Evolutionary conservation across 2,113 vertebrate species (phyloP).

Genomic region (Oreochromis niloticus): DNA sequence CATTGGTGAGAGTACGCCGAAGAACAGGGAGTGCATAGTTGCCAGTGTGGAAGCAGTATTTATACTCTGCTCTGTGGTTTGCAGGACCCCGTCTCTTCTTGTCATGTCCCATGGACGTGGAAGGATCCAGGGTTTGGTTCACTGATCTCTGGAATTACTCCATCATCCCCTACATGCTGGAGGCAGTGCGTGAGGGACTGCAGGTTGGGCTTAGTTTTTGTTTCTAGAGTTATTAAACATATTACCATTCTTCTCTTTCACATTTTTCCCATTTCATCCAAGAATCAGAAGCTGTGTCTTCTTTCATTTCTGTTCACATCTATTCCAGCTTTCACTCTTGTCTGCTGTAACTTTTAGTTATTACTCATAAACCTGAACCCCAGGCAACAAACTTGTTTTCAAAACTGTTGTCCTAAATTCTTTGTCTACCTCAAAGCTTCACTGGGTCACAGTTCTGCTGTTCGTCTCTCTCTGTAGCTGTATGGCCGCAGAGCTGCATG

Average conservation of each 20-base stretch:
- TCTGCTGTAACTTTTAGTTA: background rate
- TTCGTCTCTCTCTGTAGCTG: constrained; percentile 64
- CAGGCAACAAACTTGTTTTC: background rate
- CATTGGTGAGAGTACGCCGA: constrained; percentile 78
- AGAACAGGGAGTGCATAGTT: background rate
- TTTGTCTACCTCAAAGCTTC: background rate
- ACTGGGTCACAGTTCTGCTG: background rate
- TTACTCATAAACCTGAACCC: background rate
- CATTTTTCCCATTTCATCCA: background rate
- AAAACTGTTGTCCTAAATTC: background rate
- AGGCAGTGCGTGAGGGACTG: constrained; percentile 94
- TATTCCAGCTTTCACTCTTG: background rate
- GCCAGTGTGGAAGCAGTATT: background rate
- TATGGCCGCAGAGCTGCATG: constrained; percentile 90
- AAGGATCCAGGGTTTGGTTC: constrained; percentile 97
- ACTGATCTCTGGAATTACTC: constrained; percentile 99
- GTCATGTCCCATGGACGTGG: constrained; percentile 95
- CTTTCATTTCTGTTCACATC: background rate
- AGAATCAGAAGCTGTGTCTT: background rate
- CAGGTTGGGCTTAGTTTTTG: constrained; percentile 69
- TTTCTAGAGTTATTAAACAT: background rate
- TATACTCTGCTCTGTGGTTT: background rate
- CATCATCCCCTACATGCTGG: constrained; percentile 94
- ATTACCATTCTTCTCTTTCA: background rate
- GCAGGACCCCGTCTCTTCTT: constrained; percentile 94